Evolutionary conservation across 2,797 vertebrate species (phyloP).

Genomic region (Notolabrus celidotus): DNA sequence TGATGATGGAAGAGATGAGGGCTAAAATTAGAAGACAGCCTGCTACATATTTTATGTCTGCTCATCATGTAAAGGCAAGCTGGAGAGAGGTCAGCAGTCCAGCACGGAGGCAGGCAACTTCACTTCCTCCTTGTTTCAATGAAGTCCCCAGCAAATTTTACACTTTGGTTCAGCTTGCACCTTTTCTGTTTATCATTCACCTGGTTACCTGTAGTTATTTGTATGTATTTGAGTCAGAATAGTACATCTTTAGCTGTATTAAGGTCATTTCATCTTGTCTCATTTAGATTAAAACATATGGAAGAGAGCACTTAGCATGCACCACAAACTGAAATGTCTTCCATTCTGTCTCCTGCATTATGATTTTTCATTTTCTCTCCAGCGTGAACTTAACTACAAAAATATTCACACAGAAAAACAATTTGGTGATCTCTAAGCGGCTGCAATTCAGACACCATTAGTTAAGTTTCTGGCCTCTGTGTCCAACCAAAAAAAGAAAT

Average conservation of each 20-base stretch:
- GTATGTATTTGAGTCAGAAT: too few relatives aligned
- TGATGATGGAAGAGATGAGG: conserved; percentile 76
- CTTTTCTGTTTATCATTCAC: conserved; percentile 17
- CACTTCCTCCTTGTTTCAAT: conserved; percentile 24
- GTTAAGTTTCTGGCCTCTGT: conserved; percentile 40
- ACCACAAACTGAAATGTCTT: neutral
- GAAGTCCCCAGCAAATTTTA: conserved; percentile 27
- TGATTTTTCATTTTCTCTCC: conserved; percentile 2
- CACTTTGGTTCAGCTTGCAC: conserved; percentile 7
- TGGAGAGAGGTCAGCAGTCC: conserved; percentile 75
- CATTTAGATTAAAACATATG: neutral
- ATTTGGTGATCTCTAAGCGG: conserved; percentile 19
- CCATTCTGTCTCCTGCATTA: neutral
- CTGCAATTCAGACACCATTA: conserved; percentile 45
- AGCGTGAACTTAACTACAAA: neutral
- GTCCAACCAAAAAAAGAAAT: conserved; percentile 60
- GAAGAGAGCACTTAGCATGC: neutral
- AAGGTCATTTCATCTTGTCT: neutral
- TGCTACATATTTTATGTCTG: conserved; percentile 81
- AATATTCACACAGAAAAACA: conserved; percentile 26
- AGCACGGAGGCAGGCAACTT: conserved; percentile 36
- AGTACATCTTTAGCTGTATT: too few relatives aligned
- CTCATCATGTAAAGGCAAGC: conserved; percentile 65
- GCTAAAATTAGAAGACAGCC: conserved; percentile 77
- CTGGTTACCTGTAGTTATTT: too few relatives aligned